phyloP scores from a whole-genome alignment of 2,113 vertebrate genomes.

The Spea bombifrons region DNA sequence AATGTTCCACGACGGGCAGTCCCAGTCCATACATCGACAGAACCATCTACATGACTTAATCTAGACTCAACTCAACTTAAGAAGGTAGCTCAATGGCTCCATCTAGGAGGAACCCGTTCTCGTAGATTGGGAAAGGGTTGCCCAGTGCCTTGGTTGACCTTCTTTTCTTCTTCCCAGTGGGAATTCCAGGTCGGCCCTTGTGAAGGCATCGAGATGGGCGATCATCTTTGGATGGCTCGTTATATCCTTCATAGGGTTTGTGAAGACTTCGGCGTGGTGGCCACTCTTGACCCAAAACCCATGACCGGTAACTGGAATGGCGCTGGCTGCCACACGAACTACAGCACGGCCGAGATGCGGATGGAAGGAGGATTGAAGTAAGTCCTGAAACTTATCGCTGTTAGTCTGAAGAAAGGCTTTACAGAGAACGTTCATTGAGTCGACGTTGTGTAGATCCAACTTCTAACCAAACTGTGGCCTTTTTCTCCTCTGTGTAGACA shows the following conservation, averaged over 20 bases:
- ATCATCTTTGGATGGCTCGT: constrained; percentile 81
- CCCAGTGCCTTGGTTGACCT: no score
- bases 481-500: constrained; percentile 49
- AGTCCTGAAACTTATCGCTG: constrained; percentile 49
- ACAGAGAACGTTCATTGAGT: no score
- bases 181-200: constrained; percentile 75
- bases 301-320: constrained; percentile 70
- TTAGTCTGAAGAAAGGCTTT: no score
- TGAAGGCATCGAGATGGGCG: constrained; percentile 73
- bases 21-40: no score
- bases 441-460: no score
- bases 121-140: no score
- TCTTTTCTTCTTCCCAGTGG: constrained; percentile 60
- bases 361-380: constrained; percentile 69
- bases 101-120: no score
- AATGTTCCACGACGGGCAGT: no score
- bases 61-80: no score
- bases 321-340: constrained; percentile 65
- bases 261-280: constrained; percentile 70
- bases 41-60: no score
- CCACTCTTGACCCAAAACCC: constrained; percentile 75
- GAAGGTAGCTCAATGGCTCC: no score
- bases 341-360: constrained; percentile 72
- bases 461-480: not conserved
- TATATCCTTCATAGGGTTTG: constrained; percentile 79